These are phyloP conservation scores for Passerculus sandwichensis DNA, from an alignment of 2,797 vertebrate genomes.

Conservation along the genomic window DNA sequence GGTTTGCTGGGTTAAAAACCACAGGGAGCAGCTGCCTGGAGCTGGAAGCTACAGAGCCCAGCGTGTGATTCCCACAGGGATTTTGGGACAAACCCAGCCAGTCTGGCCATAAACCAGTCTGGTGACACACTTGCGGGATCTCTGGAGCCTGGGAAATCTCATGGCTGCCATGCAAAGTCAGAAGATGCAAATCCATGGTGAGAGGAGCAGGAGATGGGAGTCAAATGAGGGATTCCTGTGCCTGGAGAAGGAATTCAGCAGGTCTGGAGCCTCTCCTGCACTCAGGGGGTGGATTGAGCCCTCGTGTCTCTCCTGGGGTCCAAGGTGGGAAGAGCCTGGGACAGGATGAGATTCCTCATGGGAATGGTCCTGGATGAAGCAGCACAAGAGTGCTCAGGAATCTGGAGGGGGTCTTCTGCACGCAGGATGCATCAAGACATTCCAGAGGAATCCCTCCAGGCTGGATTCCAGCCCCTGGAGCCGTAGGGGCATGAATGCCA, in stretches of 20 bases:
- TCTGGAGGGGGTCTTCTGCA: neutral
- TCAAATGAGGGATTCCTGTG: neutral
- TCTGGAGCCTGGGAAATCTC: neutral
- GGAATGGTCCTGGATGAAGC: neutral
- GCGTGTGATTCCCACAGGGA: neutral
- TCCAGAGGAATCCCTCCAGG: neutral
- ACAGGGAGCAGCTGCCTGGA: neutral
- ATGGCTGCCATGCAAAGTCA: slow-evolving; percentile 2
- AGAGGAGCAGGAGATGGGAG: neutral
- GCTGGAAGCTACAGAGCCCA: neutral
- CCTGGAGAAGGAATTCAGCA: neutral
- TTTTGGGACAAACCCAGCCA: slow-evolving; percentile 6
- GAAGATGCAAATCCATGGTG: slow-evolving; percentile 20
- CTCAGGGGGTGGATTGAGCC: neutral
- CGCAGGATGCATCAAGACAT: too few species aligned
- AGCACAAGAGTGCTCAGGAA: neutral
- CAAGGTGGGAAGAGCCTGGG: neutral
- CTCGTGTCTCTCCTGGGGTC: accelerated
- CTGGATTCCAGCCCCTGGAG: neutral
- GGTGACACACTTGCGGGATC: neutral
- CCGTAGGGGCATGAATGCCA: neutral
- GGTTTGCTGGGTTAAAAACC: neutral
- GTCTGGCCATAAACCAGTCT: slow-evolving; percentile 26
- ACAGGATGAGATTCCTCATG: accelerated
- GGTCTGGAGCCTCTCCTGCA: neutral